A percentile compares a stretch with the other conserved stretches of the same genome.
Evolutionary conservation across 2,113 vertebrate species (phyloP).

Genomic region (Eulemur macaco): DNA sequence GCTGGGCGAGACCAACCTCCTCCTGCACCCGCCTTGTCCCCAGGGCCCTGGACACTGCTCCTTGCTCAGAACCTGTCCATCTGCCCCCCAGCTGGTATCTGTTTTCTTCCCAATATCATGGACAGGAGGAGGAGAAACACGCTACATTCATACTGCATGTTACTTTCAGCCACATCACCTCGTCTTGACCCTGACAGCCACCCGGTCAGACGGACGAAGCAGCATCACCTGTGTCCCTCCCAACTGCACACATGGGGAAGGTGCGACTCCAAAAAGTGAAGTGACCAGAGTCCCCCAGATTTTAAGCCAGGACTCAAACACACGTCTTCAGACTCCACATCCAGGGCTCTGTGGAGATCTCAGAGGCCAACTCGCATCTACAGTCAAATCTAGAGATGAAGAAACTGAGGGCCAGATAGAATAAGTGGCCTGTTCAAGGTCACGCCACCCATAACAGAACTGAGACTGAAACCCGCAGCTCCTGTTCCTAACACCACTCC

Average conservation of each 20-base stretch:
- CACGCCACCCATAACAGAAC: not conserved
- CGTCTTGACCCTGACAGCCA: not conserved
- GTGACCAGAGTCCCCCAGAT: not conserved
- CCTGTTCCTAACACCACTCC: not conserved
- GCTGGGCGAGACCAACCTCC: not conserved
- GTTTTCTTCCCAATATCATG: not conserved
- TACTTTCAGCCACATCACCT: too few relatives aligned
- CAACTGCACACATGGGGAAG: not conserved
- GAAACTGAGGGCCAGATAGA: not conserved
- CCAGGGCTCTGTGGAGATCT: not conserved
- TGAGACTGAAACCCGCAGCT: too few relatives aligned
- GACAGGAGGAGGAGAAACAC: not conserved
- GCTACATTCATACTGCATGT: fast-evolving
- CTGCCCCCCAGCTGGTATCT: not conserved
- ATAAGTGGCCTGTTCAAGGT: not conserved
- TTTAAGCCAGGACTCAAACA: not conserved
- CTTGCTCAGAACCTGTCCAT: not conserved
- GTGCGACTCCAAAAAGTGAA: not conserved
- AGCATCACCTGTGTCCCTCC: not conserved
- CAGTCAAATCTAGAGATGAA: not conserved
- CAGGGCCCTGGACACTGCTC: not conserved
- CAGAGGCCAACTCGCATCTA: not conserved
- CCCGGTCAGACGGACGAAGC: fast-evolving
- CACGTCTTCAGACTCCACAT: not conserved
- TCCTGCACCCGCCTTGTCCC: not conserved